Evolutionary conservation across 2,797 vertebrate genomes (phyloP).

Genomic region (Erpetoichthys calabaricus): DNA sequence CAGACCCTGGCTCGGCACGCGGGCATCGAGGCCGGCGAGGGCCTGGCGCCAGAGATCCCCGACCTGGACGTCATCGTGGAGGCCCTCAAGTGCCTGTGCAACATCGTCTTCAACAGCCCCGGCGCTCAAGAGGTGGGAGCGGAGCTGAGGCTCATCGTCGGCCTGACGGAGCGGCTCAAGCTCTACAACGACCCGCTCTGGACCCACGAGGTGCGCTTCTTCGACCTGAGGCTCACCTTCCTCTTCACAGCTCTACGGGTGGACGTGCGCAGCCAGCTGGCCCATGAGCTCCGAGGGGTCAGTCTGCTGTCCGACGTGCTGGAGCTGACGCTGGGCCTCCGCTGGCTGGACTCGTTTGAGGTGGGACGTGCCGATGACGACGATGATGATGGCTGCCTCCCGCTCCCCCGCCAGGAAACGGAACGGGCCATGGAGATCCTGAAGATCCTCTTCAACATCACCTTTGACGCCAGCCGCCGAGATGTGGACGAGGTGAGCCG

Average conservation of each 20-base stretch:
- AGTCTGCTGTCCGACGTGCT: conserved; percentile 62
- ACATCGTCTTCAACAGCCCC: conserved; percentile 70
- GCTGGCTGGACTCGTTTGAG: conserved; percentile 57
- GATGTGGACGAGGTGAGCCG: conserved; percentile 68
- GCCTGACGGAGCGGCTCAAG: conserved; percentile 59
- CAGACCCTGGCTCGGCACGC: conserved; percentile 60
- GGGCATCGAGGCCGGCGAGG: conserved; percentile 35
- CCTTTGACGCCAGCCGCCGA: conserved; percentile 60
- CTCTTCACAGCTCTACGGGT: conserved; percentile 68
- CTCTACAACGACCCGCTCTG: conserved; percentile 52
- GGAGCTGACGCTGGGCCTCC: conserved; percentile 55
- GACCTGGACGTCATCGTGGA: conserved; percentile 73
- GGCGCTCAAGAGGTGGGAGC: conserved; percentile 57
- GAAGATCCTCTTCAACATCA: conserved; percentile 88
- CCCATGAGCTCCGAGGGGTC: conserved; percentile 65
- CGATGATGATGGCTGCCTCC: conserved; percentile 27
- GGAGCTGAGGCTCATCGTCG: conserved; percentile 54
- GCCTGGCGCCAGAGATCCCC: conserved; percentile 33
- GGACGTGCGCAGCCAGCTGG: conserved; percentile 66
- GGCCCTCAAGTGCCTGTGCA: conserved; percentile 79
- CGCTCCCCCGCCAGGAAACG: conserved; percentile 57
- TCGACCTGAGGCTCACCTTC: conserved; percentile 75
- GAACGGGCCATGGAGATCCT: conserved; percentile 80
- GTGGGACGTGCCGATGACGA: conserved; percentile 35
- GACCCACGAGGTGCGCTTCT: conserved; percentile 70